A percentile compares a stretch with the other conserved stretches of the same genome.
These are phyloP conservation scores for Cyaniris semiargus DNA, from an alignment of 2,888 invertebrate species.

Conservation along the genomic window DNA sequence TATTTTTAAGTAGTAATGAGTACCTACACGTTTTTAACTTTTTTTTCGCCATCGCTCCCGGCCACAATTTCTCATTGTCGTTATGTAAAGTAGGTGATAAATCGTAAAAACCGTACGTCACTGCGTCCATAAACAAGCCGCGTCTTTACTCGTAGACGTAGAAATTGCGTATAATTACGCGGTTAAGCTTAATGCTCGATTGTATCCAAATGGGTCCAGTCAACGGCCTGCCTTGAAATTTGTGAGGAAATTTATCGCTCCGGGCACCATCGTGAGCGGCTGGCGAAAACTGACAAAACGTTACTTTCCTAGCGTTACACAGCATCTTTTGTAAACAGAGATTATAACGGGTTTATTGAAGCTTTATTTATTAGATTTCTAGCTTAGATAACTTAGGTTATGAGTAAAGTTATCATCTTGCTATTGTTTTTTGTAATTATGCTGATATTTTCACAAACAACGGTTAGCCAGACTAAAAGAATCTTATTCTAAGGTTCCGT, in stretches of 20 bases:
- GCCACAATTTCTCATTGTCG: background rate
- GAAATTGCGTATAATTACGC: constrained; percentile 29
- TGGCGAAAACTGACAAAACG: constrained; percentile 42
- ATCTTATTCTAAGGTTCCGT: too few relatives aligned
- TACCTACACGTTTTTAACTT: background rate
- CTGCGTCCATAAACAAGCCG: constrained; percentile 14
- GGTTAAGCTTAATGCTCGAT: constrained; percentile 19
- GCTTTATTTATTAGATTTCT: background rate
- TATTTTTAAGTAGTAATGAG: background rate
- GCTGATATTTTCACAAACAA: background rate
- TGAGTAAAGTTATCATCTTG: background rate
- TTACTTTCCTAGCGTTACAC: constrained; percentile 29
- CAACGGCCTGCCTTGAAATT: constrained; percentile 41
- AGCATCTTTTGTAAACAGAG: background rate
- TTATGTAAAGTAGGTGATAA: constrained; percentile 18
- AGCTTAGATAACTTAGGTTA: background rate
- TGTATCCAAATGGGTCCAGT: constrained; percentile 34
- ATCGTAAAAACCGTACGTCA: background rate
- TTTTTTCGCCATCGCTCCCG: background rate
- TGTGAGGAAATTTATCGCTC: constrained; percentile 43
- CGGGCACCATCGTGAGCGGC: constrained; percentile 41
- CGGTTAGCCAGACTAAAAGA: too few relatives aligned
- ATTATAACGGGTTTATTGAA: background rate
- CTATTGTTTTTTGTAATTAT: background rate
- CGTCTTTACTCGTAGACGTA: constrained; percentile 27